Evolutionary conservation across 2,888 invertebrate genomes (phyloP).

Genomic region (Corbicula japonica): DNA sequence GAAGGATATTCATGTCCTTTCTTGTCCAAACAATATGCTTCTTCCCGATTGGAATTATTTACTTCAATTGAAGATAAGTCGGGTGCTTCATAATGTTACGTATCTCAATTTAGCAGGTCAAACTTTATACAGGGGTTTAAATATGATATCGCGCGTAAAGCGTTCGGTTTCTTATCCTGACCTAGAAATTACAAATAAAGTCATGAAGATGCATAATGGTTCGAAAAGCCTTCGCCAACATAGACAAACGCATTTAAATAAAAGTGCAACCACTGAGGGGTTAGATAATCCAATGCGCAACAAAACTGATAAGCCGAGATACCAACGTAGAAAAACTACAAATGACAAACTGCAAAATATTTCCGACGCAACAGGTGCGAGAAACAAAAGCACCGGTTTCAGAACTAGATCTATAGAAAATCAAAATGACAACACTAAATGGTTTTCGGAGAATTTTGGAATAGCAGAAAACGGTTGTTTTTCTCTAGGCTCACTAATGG

Average conservation of each 20-base stretch:
- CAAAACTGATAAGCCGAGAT: neutral
- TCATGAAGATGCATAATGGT: neutral
- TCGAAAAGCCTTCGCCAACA: neutral
- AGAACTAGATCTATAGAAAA: neutral
- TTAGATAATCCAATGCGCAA: neutral
- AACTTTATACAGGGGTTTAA: neutral
- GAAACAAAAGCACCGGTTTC: neutral
- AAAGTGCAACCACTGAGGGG: neutral
- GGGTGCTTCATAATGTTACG: neutral
- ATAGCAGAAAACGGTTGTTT: neutral
- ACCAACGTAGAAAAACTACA: neutral
- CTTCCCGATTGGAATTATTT: conserved; percentile 17
- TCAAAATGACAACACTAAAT: neutral
- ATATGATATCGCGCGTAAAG: too few species aligned
- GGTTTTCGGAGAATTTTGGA: too few species aligned
- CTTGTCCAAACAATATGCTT: conserved; percentile 19
- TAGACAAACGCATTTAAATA: neutral
- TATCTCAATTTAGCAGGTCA: conserved; percentile 18
- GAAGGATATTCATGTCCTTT: neutral
- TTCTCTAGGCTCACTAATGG: conserved; percentile 4
- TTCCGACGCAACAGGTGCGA: too few species aligned
- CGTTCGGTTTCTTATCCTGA: too few species aligned
- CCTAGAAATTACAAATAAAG: too few species aligned
- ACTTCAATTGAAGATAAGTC: neutral
- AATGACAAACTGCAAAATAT: neutral